A percentile compares a stretch with the other conserved stretches of the same genome.
Conservation (phyloP, 2,888 invertebrate species). For the Meandrusa payeni region DNA sequence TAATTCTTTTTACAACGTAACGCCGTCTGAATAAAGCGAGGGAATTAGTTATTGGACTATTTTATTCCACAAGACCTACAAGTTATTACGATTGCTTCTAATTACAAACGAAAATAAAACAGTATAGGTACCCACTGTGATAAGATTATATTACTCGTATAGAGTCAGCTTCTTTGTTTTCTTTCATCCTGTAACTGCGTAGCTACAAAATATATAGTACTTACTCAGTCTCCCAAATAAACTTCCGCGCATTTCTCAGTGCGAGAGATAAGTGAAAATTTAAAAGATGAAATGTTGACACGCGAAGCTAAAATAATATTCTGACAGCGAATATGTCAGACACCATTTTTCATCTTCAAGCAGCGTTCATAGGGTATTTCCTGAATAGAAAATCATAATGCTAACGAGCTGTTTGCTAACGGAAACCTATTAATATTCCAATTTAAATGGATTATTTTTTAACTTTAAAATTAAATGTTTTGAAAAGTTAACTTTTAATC, state of each 20-base stretch:
- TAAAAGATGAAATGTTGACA: constrained; percentile 31
- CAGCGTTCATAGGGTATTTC: constrained; percentile 29
- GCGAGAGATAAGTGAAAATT: constrained; percentile 25
- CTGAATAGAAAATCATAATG: constrained; percentile 29
- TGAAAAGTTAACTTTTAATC: too few relatives aligned
- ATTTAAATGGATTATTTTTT: background rate
- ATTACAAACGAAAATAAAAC: too few relatives aligned
- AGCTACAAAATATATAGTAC: constrained; percentile 8
- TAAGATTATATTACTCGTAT: too few relatives aligned
- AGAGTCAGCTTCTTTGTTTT: constrained; percentile 2
- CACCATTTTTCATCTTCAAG: constrained; percentile 33
- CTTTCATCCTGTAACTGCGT: constrained; percentile 8
- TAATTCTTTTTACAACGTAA: too few relatives aligned
- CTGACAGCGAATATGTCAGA: constrained; percentile 29
- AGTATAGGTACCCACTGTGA: too few relatives aligned
- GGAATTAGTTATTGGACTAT: too few relatives aligned
- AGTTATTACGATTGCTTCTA: too few relatives aligned
- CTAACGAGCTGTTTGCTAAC: constrained; percentile 29
- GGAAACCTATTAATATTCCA: constrained; percentile 27
- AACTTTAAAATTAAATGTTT: too few relatives aligned
- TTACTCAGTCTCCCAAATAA: constrained; percentile 16
- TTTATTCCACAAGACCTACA: too few relatives aligned
- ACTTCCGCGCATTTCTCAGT: constrained; percentile 14
- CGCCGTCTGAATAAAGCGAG: too few relatives aligned
- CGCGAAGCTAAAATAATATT: constrained; percentile 30